Base-by-base conservation (phyloP, 2,888 invertebrate species). In the Diachrysia chrysitis region DNA sequence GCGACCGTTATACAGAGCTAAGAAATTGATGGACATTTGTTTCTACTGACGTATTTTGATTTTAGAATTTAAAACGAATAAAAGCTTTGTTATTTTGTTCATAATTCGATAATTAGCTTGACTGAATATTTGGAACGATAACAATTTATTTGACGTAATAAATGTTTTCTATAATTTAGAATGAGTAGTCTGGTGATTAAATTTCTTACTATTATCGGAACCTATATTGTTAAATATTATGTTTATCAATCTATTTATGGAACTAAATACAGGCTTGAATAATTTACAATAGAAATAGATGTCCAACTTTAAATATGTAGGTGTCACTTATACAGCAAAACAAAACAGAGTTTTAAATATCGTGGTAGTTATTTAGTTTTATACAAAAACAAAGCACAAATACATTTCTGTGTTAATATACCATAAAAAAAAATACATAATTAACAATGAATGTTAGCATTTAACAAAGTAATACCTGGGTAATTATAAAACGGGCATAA, bases 1-100 rank as follows among this genome's bases (percentile, higher is more conserved):
- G 82, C 80, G 83, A 70, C 79, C 78, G 78, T 76, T 82, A 73
- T 69, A 79, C 63, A 66, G 58, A 70, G 61, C 54, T 67, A 83
- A 83, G 81, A 84, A 79, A 80, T 76, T 71, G 76, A 74, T 70
- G 73, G 69, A 78, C 72, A 51, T 51, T 66, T 63, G 69, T 71
- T 69, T 63, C 54, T 37, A 60, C 42, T 59, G 55, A 69, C 58
- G 59, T 51, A 54, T 54, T 60, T 17, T 23, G 42, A 74, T 66
- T n/a, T 57, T 65, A 37, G 46, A 37, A 42, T 3, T 69, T 63
- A 51, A 54, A 60, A n/a, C 4, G 14, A 23, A 14, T 7, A 21
- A 56, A 32, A 32, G 32, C 53, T 63, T 29, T 60, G 21, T 64
- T 42, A n/a, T 42, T 42, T 63, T 48, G 65, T 17, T 17, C 61